These are phyloP conservation scores for Alethe diademata DNA, from an alignment of 2,113 vertebrate species.

Conservation along the genomic window DNA sequence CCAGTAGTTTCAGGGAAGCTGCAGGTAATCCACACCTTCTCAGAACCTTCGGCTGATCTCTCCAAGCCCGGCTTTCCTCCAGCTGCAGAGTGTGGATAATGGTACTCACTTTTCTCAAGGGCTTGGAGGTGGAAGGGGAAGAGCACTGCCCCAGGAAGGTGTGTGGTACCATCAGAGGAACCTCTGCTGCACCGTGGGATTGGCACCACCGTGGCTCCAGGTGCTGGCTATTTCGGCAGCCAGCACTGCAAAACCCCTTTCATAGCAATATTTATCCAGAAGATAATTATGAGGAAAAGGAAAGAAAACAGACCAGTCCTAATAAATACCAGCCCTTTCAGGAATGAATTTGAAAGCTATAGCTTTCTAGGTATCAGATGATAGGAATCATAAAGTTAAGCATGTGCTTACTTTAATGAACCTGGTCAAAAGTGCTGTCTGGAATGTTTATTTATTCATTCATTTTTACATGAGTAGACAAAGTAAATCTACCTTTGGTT, in stretches of 20 bases:
- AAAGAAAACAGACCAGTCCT: conserved; percentile 18
- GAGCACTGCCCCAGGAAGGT: background rate
- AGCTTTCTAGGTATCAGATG: conserved; percentile 32
- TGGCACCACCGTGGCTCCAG: background rate
- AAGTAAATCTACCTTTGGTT: conserved; percentile 48
- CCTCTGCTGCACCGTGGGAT: background rate
- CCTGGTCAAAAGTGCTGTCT: conserved; percentile 17
- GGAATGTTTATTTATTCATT: conserved; percentile 57
- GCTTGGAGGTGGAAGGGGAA: background rate
- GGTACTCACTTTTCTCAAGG: background rate
- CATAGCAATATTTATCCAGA: background rate
- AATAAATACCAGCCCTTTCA: conserved; percentile 25
- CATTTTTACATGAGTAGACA: conserved; percentile 64
- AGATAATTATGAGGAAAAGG: conserved; percentile 15
- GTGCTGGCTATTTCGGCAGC: conserved; percentile 10
- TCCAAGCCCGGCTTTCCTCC: background rate
- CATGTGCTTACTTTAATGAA: background rate
- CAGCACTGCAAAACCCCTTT: conserved; percentile 9
- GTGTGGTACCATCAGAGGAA: background rate
- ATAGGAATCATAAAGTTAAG: conserved; percentile 21
- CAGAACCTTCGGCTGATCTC: background rate
- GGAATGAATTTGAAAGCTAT: background rate
- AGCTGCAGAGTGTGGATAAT: background rate
- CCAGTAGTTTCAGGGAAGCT: background rate
- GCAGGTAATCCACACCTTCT: background rate